phyloP scores from a whole-genome alignment of 2,113 vertebrate genomes.

The Sterrhoptilus dennistouni region DNA sequence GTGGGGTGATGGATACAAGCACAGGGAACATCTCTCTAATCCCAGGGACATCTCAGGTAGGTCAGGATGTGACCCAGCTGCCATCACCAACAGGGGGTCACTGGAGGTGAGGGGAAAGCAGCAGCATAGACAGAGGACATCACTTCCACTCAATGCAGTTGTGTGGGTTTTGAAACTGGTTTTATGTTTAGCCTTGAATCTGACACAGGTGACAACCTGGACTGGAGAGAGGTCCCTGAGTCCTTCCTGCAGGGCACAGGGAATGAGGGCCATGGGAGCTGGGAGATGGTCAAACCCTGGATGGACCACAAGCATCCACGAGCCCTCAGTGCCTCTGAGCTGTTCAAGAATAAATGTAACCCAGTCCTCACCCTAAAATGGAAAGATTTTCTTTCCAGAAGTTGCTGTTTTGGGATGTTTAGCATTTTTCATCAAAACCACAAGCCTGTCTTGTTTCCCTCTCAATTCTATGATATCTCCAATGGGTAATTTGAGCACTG shows the following conservation, averaged over 20 bases:
- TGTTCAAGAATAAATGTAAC: neutral
- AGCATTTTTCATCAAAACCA: neutral
- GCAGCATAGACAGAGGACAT: neutral
- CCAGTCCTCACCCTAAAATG: neutral
- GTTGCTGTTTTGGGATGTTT: neutral
- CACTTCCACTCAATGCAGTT: rapidly evolving
- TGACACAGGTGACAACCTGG: rapidly evolving
- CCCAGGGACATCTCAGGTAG: neutral
- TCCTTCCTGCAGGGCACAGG: neutral
- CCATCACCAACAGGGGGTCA: neutral
- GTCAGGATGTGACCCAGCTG: neutral
- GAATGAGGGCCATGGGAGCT: rapidly evolving
- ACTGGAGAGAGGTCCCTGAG: neutral
- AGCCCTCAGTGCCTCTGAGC: neutral
- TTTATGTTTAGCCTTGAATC: neutral
- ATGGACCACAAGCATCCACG: rapidly evolving
- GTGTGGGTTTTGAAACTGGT: neutral
- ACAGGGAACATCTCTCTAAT: rapidly evolving
- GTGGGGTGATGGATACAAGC: neutral
- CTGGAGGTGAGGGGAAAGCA: neutral
- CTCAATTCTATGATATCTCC: neutral
- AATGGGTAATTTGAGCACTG: neutral
- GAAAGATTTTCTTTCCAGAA: neutral
- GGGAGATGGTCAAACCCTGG: rapidly evolving
- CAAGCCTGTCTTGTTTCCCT: neutral